phyloP scores from a whole-genome alignment of 2,113 vertebrate species.

The Ciconia stormi region DNA sequence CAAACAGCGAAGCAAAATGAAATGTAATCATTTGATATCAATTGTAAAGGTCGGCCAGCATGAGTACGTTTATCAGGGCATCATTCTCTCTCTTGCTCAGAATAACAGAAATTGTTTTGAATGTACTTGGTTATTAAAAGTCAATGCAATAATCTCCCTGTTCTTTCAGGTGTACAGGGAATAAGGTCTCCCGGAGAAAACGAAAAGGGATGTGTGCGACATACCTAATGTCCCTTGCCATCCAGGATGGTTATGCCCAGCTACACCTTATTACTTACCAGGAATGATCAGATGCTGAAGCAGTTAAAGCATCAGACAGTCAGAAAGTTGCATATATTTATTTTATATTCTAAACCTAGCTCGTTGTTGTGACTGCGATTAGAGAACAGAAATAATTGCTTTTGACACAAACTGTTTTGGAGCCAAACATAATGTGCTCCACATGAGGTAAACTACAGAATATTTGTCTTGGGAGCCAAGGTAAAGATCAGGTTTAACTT shows the following conservation, averaged over 20 bases:
- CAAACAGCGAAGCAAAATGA: not conserved
- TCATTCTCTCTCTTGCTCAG: not conserved
- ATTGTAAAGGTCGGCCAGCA: not conserved
- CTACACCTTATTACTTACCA: not conserved
- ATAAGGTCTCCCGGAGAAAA: not conserved
- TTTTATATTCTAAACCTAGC: not conserved
- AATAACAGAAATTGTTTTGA: not conserved
- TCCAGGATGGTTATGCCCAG: not conserved
- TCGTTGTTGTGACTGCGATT: not conserved
- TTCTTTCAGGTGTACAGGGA: not conserved
- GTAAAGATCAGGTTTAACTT: conserved; percentile 44
- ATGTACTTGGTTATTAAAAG: not conserved
- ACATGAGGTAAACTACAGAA: conserved; percentile 38
- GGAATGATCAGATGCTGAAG: not conserved
- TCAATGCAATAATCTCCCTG: not conserved
- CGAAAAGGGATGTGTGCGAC: not conserved
- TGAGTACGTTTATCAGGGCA: not conserved
- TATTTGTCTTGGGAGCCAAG: conserved; percentile 25
- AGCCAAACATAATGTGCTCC: conserved; percentile 35
- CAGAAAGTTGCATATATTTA: not conserved
- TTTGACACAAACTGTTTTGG: conserved; percentile 46
- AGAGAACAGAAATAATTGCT: conserved; percentile 34
- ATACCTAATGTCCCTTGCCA: not conserved
- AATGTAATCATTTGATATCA: not conserved
- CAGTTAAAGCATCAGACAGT: not conserved